phyloP scores from a whole-genome alignment of 2,888 invertebrate species.

The Ecliptopera silaceata region DNA sequence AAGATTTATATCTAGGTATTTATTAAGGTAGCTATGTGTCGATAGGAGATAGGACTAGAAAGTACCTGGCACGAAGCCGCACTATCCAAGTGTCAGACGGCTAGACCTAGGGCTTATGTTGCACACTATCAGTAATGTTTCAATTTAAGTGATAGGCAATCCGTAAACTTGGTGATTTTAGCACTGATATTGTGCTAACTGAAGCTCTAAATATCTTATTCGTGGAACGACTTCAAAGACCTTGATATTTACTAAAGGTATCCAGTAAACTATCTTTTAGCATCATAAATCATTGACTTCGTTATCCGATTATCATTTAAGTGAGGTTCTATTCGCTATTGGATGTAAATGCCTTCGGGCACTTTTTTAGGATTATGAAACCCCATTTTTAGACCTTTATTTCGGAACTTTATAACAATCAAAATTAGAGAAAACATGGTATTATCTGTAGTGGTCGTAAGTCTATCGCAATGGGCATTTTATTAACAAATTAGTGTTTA shows the following conservation, averaged over 20 bases:
- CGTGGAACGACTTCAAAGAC: neutral
- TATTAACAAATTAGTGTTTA: conserved; percentile 17
- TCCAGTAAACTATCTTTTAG: too few relatives aligned
- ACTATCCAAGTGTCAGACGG: conserved; percentile 11
- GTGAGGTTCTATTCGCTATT: too few relatives aligned
- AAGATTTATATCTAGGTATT: conserved; percentile 25
- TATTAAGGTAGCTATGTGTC: conserved; percentile 3
- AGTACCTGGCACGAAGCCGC: conserved; percentile 30
- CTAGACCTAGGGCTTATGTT: conserved; percentile 8
- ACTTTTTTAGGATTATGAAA: too few relatives aligned
- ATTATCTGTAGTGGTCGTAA: too few relatives aligned
- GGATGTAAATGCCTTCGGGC: too few relatives aligned
- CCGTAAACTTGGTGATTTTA: conserved; percentile 6
- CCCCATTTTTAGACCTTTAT: too few relatives aligned
- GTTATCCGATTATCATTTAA: too few relatives aligned
- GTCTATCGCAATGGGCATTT: conserved; percentile 18
- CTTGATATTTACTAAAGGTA: too few relatives aligned
- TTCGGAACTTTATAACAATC: too few relatives aligned
- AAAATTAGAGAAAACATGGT: too few relatives aligned
- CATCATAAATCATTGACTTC: too few relatives aligned
- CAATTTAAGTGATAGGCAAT: conserved; percentile 7
- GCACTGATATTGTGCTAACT: neutral
- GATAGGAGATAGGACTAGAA: conserved; percentile 16
- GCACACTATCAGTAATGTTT: conserved; percentile 13
- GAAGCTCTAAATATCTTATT: neutral